Conservation (phyloP, 2,113 vertebrate species). For the Ageneiosus marmoratus region DNA sequence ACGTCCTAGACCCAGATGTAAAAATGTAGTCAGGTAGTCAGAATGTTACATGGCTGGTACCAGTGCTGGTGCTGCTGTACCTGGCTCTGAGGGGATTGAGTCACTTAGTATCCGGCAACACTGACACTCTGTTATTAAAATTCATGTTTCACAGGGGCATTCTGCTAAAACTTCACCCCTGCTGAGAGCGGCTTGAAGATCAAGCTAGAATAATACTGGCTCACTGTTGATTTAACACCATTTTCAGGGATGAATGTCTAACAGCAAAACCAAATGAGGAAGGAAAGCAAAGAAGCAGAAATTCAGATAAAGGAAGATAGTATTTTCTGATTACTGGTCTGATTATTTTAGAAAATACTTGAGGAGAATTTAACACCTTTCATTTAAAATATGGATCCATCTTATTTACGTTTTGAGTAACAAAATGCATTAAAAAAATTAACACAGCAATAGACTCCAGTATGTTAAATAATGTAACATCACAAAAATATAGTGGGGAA, state of each 20-base stretch:
- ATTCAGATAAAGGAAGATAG: neutral
- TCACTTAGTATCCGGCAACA: constrained; percentile 27
- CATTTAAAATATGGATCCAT: neutral
- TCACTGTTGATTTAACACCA: constrained; percentile 47
- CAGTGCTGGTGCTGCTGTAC: neutral
- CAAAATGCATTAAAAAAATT: neutral
- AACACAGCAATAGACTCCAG: neutral
- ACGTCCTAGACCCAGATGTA: constrained; percentile 20
- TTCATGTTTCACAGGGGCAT: constrained; percentile 49
- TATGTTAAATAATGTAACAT: constrained; percentile 6
- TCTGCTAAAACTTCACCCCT: constrained; percentile 45
- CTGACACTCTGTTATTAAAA: constrained; percentile 51
- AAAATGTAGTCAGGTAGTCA: constrained; percentile 21
- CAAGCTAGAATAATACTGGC: constrained; percentile 47
- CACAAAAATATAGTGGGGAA: neutral
- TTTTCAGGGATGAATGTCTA: constrained; percentile 27
- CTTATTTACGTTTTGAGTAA: neutral
- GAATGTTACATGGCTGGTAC: constrained; percentile 17
- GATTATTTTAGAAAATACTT: constrained; percentile 9
- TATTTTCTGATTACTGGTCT: neutral
- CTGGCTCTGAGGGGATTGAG: constrained; percentile 30
- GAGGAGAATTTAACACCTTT: neutral
- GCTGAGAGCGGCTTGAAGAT: constrained; percentile 43
- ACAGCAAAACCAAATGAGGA: neutral
- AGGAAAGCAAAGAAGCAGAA: constrained; percentile 4